These are phyloP conservation scores for Thripadectes ignobilis DNA, from an alignment of 2,797 vertebrate species.

Conservation along the genomic window DNA sequence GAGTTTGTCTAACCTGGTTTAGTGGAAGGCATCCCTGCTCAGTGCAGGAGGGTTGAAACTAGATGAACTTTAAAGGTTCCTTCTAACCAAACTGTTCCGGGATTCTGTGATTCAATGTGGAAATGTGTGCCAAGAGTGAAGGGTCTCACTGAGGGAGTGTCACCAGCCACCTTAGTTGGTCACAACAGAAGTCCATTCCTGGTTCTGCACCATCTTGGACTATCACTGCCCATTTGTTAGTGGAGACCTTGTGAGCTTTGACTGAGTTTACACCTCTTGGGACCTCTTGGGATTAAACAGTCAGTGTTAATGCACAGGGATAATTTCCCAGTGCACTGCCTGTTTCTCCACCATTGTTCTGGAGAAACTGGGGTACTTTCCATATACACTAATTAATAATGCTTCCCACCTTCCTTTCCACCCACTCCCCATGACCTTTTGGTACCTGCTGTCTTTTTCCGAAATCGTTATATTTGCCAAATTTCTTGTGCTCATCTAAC, in stretches of 20 bases:
- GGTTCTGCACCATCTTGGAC: neutral
- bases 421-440: neutral
- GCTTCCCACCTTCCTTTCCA: neutral
- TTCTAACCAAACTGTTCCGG: neutral
- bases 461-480: neutral
- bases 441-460: neutral
- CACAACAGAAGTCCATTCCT: neutral
- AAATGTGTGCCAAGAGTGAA: neutral
- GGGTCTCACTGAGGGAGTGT: fast-evolving
- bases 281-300: fast-evolving
- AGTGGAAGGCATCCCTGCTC: neutral
- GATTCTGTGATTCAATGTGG: neutral
- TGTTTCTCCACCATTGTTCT: neutral
- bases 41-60: neutral
- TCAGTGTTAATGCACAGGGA: neutral
- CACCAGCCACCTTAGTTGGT: neutral
- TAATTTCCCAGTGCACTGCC: neutral
- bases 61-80: neutral
- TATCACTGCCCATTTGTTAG: neutral
- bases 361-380: neutral
- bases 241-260: neutral
- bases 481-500: neutral
- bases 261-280: neutral
- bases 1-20: neutral
- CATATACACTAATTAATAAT: neutral